Conservation (phyloP, 2,113 vertebrate genomes). For the Ictidomys tridecemlineatus region DNA sequence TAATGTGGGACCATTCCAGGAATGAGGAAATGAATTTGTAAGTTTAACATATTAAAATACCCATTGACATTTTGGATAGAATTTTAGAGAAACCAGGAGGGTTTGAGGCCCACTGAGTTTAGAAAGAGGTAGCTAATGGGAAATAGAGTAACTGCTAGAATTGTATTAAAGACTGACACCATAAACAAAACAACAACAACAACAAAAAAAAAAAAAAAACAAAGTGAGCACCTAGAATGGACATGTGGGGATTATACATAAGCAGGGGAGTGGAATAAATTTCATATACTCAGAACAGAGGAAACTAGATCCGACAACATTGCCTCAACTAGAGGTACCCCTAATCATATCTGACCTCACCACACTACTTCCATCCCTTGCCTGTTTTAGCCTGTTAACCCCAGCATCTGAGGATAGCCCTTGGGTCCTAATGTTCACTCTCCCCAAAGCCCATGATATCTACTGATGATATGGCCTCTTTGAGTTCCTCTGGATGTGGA, state of each 20-base stretch:
- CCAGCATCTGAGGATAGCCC: background rate
- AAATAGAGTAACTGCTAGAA: background rate
- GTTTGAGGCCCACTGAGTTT: background rate
- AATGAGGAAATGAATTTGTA: background rate
- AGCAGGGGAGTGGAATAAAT: background rate
- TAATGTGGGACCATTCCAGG: background rate
- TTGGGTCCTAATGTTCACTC: background rate
- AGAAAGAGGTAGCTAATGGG: background rate
- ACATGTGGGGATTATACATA: too few species aligned
- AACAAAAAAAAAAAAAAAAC: too few species aligned
- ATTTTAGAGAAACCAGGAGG: background rate
- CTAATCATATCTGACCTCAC: background rate
- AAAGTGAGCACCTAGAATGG: fast-evolving
- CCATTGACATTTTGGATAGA: background rate
- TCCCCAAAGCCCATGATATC: fast-evolving
- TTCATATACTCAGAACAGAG: background rate
- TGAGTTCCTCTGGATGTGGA: background rate
- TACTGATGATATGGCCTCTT: background rate
- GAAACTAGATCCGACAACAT: background rate
- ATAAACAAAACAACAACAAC: too few species aligned
- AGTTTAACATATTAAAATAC: background rate
- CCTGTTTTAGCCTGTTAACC: background rate
- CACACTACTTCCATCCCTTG: background rate
- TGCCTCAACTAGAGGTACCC: background rate
- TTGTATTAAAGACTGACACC: background rate